Evolutionary conservation across 2,888 invertebrate species (phyloP), one percentile per base, ranked within the genome.

Genomic region (Monochamus alternatus): DNA sequence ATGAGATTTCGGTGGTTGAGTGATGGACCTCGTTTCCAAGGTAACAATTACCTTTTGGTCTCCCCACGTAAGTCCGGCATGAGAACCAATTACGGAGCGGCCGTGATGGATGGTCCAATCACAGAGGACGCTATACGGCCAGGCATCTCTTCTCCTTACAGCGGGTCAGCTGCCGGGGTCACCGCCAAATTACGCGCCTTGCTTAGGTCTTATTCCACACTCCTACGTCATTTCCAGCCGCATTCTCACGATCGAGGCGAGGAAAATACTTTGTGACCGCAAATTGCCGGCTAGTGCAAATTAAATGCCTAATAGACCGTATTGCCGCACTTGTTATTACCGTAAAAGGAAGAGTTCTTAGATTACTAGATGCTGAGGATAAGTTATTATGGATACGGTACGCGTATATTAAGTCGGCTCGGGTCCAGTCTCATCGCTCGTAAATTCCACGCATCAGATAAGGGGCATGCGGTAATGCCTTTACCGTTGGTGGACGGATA

Each of bases 21-120:
- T 82, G 83, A 85, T 82, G 82, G 80, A 81, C 81, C 80, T 82
- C 84, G 84, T 84, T 84, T 85, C 86, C 86, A 88, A 88, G 88
- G 87, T 88, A 88, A 88, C 88, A 88, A 88, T 89, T 88, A 88
- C 88, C 84, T 84, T 84, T 85, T 82, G 84, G 81, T 78, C 80
- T 72, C 84, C 84, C 85, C 85, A 85, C 86, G 85, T 85, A 52
- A 84, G 87, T 87, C 86, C 87, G 78, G 81, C 79, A 89, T 90
- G 90, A 89, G 90, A 90, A 90, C 90, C 90, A 90, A 90, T 90
- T 90, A 90, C 89, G 87, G 87, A 85, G 87, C 86, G 87, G 85
- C 85, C 86, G 89, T 91, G 91, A 91, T 91, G 91, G 91, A 91
- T 91, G 90, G 90, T 89, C 91, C 91, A 91, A 91, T 91, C 91